Percentiles rank a stretch among this genome's conserved stretches.
Conservation (phyloP, 2,797 vertebrate species). For the Pseudotriccus pelzelni region DNA sequence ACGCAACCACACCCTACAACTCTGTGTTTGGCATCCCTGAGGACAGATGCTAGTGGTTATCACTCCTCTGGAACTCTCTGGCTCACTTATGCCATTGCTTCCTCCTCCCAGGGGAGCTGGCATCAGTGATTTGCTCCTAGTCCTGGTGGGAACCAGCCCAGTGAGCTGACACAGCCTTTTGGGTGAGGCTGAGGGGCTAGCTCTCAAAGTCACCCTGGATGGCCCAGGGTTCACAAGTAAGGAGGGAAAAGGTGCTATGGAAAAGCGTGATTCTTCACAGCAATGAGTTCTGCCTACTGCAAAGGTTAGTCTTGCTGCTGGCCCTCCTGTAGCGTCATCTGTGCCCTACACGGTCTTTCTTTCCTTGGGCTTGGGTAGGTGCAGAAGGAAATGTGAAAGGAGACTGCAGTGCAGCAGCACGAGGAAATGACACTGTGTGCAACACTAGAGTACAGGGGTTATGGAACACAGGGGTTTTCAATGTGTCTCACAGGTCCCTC, state of each 20-base stretch:
- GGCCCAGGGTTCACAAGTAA: neutral
- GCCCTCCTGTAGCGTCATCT: neutral
- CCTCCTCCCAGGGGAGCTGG: neutral
- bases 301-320: neutral
- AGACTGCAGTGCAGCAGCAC: neutral
- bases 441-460: neutral
- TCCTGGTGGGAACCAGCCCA: neutral
- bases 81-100: neutral
- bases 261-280: neutral
- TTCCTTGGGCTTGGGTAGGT: neutral
- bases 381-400: neutral
- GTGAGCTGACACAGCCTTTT: neutral
- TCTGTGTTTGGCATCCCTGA: neutral
- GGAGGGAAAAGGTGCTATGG: neutral
- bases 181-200: neutral
- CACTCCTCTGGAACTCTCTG: neutral
- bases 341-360: neutral
- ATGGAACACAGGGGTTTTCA: neutral
- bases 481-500: neutral
- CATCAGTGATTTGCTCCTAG: too few species aligned
- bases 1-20: neutral
- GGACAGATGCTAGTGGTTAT: too few species aligned
- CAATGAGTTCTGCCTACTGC: neutral
- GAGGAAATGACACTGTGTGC: neutral
- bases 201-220: neutral